Base-by-base conservation (phyloP, 1,140 invertebrate genomes). In the Megathymus violae region DNA sequence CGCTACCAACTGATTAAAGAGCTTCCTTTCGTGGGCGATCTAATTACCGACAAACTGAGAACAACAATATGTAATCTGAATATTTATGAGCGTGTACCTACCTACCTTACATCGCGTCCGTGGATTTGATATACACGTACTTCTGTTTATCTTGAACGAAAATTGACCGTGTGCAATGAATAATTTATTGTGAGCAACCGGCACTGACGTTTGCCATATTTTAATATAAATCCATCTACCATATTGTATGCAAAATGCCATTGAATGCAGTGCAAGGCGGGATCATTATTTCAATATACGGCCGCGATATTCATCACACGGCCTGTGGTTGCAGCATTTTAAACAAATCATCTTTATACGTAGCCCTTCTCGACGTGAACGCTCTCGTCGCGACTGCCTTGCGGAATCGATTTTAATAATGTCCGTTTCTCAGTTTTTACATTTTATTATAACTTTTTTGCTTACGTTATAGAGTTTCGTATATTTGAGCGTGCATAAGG, bases 231-330 rank as follows among this genome's bases (percentile, higher is more conserved):
- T 89, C 82, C 85, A 88, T 90, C 85, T 77, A 84, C 80, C 83
- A 87, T 90, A 90, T 89, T 90, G 88, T 90, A 90, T 89, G 88
- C 88, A 90, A 90, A 90, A 90, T 85, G 78, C 85, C 81, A 90
- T 90, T 90, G 86, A 90, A 90, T 86, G 79, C 88, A 78, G 86
- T 85, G 83, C 82, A 87, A 83, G 85, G 71, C 85, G 74, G 85
- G 83, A 88, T 91, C 88, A 91, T 91, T 91, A 91, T 91, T 87
- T 84, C 75, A 87, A 86, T 90, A 86, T 82, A 78, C 79, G 80
- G 71, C 70, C 66, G 80, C 74, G 88, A 91, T 91, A 91, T 89
- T 83, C 86, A 91, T 91, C 88, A 91, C 78, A 71, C 68, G 52
- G 68, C 50, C 67, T 68, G 74, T 85, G 70, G 72, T 78, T 78